Conservation (phyloP, 2,113 vertebrate genomes). For the Tichodroma muraria region DNA sequence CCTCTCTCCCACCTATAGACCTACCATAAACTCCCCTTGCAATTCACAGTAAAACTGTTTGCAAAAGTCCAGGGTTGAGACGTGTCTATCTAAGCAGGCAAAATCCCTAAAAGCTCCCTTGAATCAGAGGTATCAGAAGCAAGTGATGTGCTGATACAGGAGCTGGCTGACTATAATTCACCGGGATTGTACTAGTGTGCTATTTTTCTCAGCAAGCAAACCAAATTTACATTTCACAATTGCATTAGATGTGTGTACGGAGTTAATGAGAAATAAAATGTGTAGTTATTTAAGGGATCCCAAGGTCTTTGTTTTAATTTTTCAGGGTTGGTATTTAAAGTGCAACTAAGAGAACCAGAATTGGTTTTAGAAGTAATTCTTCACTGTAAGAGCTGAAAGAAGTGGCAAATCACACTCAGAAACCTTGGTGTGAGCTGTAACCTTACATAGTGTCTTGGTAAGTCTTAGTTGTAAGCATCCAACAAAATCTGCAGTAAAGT, state of each 20-base stretch:
- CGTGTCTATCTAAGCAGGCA: neutral
- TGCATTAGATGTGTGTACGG: neutral
- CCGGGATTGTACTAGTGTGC: neutral
- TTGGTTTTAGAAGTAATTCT: constrained; percentile 4
- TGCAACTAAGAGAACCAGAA: neutral
- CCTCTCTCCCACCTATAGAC: neutral
- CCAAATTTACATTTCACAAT: neutral
- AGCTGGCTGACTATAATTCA: neutral
- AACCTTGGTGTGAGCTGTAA: neutral
- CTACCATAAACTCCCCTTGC: neutral
- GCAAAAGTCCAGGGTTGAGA: neutral
- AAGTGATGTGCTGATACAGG: neutral
- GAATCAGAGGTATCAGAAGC: neutral
- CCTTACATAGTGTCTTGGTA: neutral
- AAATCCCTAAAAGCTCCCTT: neutral
- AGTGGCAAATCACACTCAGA: neutral
- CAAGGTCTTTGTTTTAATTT: neutral
- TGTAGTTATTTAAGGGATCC: neutral
- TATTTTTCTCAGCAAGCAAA: neutral
- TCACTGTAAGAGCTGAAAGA: neutral
- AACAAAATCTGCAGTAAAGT: neutral
- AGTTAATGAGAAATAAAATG: constrained; percentile 24
- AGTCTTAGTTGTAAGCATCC: neutral
- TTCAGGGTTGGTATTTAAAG: constrained; percentile 9
- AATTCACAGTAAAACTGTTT: neutral